Conservation (phyloP, 2,888 invertebrate species). For the Eudemis profundana region DNA sequence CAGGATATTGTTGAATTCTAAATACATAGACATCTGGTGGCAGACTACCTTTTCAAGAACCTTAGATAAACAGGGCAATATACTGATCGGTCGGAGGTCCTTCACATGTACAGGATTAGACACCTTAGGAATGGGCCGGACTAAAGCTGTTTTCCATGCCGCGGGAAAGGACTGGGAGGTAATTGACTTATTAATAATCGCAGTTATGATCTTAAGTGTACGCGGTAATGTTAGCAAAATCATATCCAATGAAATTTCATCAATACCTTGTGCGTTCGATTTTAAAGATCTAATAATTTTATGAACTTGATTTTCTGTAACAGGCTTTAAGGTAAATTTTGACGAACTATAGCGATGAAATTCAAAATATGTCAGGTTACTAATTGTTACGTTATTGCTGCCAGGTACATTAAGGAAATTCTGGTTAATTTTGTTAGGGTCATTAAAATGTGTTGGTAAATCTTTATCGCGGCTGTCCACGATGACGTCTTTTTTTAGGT, state of each 20-base stretch:
- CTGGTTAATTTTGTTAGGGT: conserved; percentile 14
- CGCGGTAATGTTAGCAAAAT: conserved; percentile 33
- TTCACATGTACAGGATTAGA: conserved; percentile 28
- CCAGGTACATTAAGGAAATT: conserved; percentile 22
- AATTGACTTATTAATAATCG: conserved; percentile 43
- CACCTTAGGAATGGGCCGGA: conserved; percentile 48
- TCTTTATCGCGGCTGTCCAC: not conserved
- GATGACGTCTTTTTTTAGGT: no score
- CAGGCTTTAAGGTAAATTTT: conserved; percentile 24
- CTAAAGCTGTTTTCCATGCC: conserved; percentile 48
- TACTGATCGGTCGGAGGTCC: conserved; percentile 49
- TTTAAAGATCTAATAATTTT: conserved; percentile 30
- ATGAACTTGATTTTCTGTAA: conserved; percentile 1
- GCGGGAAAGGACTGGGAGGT: conserved; percentile 44
- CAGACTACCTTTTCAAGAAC: conserved; percentile 46
- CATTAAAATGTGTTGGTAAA: conserved; percentile 22
- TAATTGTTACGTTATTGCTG: not conserved
- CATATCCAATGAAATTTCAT: conserved; percentile 43
- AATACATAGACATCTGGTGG: no score
- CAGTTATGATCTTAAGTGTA: conserved; percentile 34
- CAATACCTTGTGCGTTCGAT: conserved; percentile 40
- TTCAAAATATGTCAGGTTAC: not conserved
- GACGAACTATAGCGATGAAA: not conserved
- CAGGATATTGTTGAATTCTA: no score
- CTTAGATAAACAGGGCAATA: conserved; percentile 48